Base-by-base conservation (phyloP, 2,797 vertebrate genomes). In the Gastrophryne carolinensis region DNA sequence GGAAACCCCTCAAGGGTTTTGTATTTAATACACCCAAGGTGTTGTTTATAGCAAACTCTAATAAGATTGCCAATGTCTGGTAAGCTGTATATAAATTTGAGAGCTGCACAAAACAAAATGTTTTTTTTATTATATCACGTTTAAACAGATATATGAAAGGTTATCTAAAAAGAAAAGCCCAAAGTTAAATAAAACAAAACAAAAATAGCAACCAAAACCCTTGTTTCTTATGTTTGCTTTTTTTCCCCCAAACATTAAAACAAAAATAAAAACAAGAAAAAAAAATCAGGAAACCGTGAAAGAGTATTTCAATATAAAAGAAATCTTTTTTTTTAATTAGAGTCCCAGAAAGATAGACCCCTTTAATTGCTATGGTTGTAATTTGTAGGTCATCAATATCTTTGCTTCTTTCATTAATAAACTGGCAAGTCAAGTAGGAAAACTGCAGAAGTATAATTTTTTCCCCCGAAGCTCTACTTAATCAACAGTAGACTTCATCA, bases 341-440 rank as follows among this genome's bases (percentile, higher is more conserved):
- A 83, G 82, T 73, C 80, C 82, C 84, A 74, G 84, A 87, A 91
- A 87, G 89, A 89, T 83, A 85, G 79, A 84, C 80, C 84, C n/a
- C 83, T 85, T 81, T 89, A 89, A 90, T 87, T 90, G 88, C 87
- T 87, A 83, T 73, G 73, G 84, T 86, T 86, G 86, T 89, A 83
- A 81, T 86, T 87, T 88, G 86, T 83, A 81, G 86, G 81, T 87
- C 85, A 89, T 90, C 90, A 86, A 87, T 90, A 88, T 85, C 57
- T 27, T 82, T 84, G 80, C 83, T 85, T 85, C 86, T 88, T 90
- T 90, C 87, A 90, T 90, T 91, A 92, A 90, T 89, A 90, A 90
- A 91, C 85, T 85, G 87, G 88, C 86, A 84, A 87, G 85, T 87
- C 82, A 82, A 84, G 85, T 85, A 86, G 81, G 83, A 86, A 86